phyloP scores from a whole-genome alignment of 2,113 vertebrate species.

The Ellobius talpinus region DNA sequence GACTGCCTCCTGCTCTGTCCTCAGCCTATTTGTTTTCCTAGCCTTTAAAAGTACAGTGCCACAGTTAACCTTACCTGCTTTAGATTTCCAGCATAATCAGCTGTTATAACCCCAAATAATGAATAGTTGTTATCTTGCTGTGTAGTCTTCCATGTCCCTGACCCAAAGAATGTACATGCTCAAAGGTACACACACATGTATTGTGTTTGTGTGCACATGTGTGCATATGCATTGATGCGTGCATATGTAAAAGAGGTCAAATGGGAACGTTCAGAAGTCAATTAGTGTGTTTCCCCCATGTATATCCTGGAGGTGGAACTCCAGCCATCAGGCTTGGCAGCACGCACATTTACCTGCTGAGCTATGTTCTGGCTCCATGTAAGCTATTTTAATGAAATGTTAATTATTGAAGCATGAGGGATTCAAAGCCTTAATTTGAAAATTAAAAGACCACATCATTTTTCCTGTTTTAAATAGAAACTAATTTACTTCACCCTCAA shows the following conservation, averaged over 20 bases:
- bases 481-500: not conserved
- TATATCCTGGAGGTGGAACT: not conserved
- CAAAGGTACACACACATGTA: rapidly evolving
- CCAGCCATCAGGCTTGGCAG: not conserved
- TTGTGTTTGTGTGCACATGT: not conserved
- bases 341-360: not conserved
- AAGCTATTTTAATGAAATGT: not conserved
- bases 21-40: not conserved
- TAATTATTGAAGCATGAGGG: not conserved
- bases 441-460: not conserved
- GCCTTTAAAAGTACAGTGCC: not conserved
- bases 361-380: not conserved
- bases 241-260: not conserved
- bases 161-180: not conserved
- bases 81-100: not conserved
- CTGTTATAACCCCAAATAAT: not conserved
- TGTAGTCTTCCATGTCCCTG: not conserved
- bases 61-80: not conserved
- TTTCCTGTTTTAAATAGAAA: not conserved
- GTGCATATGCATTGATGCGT: not conserved
- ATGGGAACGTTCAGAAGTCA: not conserved
- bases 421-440: not conserved
- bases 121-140: not conserved
- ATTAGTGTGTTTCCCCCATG: not conserved
- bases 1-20: not conserved